Evolutionary conservation across 1,140 invertebrate genomes (phyloP).

Genomic region (Drosophila pachea): DNA sequence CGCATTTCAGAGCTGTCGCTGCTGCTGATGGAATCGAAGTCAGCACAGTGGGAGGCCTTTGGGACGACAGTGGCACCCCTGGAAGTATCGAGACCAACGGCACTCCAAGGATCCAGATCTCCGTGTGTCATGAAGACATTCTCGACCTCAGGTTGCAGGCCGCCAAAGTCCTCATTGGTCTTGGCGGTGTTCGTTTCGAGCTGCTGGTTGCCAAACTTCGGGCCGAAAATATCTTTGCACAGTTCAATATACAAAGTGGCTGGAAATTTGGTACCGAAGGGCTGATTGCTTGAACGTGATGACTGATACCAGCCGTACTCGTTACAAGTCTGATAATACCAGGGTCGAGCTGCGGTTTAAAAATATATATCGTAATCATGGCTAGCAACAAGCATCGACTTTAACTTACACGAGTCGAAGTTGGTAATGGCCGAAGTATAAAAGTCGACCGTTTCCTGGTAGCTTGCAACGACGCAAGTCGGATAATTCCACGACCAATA

Average conservation of each 20-base stretch:
- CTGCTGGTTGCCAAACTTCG: constrained; percentile 80
- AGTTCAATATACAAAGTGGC: constrained; percentile 83
- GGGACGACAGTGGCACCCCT: constrained; percentile 80
- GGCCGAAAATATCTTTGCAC: constrained; percentile 84
- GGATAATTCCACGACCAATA: constrained; percentile 44
- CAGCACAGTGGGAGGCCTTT: constrained; percentile 84
- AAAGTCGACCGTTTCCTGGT: constrained; percentile 52
- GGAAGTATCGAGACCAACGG: constrained; percentile 81
- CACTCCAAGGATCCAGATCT: constrained; percentile 83
- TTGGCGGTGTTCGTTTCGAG: constrained; percentile 80
- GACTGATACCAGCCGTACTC: constrained; percentile 92
- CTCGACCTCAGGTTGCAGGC: constrained; percentile 80
- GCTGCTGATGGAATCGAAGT: constrained; percentile 82
- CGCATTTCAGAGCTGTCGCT: constrained; percentile 82
- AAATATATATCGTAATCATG: not conserved
- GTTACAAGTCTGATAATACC: constrained; percentile 91
- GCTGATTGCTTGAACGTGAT: constrained; percentile 82
- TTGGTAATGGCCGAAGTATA: constrained; percentile 46
- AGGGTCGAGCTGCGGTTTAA: constrained; percentile 81
- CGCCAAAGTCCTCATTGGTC: constrained; percentile 83
- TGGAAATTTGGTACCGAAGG: constrained; percentile 83
- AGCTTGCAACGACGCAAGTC: constrained; percentile 58
- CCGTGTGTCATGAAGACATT: constrained; percentile 84
- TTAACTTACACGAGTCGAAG: constrained; percentile 53
- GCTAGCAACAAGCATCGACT: not conserved